Percentiles rank a stretch among this genome's conserved stretches.
Evolutionary conservation across 2,797 vertebrate species (phyloP).

Genomic region (Semaprochilodus insignis): DNA sequence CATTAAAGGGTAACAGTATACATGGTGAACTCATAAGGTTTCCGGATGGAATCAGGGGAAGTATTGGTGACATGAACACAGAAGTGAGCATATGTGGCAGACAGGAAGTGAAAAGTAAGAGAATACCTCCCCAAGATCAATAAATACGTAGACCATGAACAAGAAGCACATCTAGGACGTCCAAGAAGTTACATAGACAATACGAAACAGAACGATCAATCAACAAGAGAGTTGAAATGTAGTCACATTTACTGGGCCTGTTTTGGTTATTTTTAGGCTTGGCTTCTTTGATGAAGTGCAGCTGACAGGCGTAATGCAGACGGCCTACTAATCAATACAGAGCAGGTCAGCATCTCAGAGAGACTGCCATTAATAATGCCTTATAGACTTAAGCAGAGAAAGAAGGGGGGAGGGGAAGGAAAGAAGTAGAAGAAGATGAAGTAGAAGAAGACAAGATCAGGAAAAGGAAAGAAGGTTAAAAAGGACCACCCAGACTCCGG

Average conservation of each 20-base stretch:
- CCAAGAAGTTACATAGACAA: not conserved
- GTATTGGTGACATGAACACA: conserved; percentile 42
- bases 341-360: conserved; percentile 56
- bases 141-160: conserved; percentile 32
- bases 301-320: conserved; percentile 44
- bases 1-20: conserved; percentile 22
- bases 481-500: conserved; percentile 25
- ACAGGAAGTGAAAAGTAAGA: conserved; percentile 38
- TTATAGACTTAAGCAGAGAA: conserved; percentile 34
- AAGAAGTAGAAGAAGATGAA: not conserved
- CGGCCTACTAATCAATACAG: conserved; percentile 55
- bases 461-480: conserved; percentile 3
- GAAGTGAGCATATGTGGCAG: conserved; percentile 15
- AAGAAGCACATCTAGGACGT: conserved; percentile 19
- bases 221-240: not conserved
- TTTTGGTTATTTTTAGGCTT: conserved; percentile 34
- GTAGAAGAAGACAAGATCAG: not conserved
- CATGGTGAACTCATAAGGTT: conserved; percentile 12
- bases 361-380: conserved; percentile 55
- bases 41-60: conserved; percentile 47
- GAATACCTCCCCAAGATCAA: conserved; percentile 50
- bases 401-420: conserved; percentile 15
- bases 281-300: conserved; percentile 53
- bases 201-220: not conserved
- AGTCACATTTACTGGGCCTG: conserved; percentile 11